Base-by-base conservation (phyloP, 1,140 invertebrate genomes). In the Thereuonema tuberculata region DNA sequence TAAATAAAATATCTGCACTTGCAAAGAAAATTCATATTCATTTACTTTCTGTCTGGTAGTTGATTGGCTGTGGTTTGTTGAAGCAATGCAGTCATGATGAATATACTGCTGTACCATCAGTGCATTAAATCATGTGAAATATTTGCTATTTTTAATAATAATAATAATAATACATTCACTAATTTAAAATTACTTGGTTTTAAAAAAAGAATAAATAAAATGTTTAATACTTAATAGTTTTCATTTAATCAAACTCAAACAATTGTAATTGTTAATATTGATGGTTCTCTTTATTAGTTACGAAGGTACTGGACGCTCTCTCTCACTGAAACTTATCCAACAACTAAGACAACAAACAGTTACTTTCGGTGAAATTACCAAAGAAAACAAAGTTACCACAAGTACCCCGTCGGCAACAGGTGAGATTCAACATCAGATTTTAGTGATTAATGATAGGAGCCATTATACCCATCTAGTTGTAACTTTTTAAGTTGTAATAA, bases 281-380 rank as follows among this genome's bases (percentile, higher is more conserved):
- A n/a, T n/a, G n/a, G n/a, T n/a, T n/a, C n/a, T n/a, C n/a, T 37
- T 37, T 61, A 56, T 65, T 67, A 81, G 83, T 15, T 98, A 99
- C 74, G 97, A 99, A 80, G 97, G 97, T 56, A 99, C 97, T 0
- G 95, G 96, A 0, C 77, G 96, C 23, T 97, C 93, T 1, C 76
- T 99, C 2, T 97, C 93, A 0, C 74, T 99, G 15, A 99, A 99
- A 77, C 75, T 99, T 1, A 82, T 99, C 20, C 84, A 94, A 63
- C 90, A 99, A 69, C 76, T 99, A 1, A 72, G 87, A 57, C 75
- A 79, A 43, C 84, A 88, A 62, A 63, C 62, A 48, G 59, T 63
- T 2, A 66, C 59, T 9, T 59, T 58, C 20, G 50, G 60, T 21
- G 63, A 43, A 5, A 43, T 12, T 20, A 52, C 65, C 17, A 9